Base-by-base conservation (phyloP, 1,140 invertebrate genomes). In the Ctenoplectra terminalis region DNA sequence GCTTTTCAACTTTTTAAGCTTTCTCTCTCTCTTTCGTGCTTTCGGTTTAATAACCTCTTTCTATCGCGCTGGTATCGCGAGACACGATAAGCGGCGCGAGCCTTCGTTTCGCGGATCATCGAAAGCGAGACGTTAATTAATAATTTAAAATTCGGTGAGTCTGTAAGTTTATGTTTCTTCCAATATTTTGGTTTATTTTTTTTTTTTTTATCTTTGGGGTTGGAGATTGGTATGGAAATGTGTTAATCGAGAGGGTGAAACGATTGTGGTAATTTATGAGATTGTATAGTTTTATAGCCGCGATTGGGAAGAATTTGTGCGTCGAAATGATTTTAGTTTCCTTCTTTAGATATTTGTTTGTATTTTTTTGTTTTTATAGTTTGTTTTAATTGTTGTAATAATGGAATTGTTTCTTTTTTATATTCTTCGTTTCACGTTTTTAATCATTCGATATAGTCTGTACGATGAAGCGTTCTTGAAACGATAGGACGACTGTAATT, bases 11-110 rank as follows among this genome's bases (percentile, higher is more conserved):
- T 11, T 40, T 63, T n/a, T n/a, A 9, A 60, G 46, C 17, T 20
- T 17, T n/a, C 23, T 20, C 61, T 37, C 8, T 63, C 11, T 63
- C 34, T 3, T 6, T 64, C 23, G 23, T 67, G 6, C 74, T 81
- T 26, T 66, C 50, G 61, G 79, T 84, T 83, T 63, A 79, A 75
- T 76, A 73, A 78, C 73, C 67, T 73, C 71, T 60, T 82, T 76
- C 82, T 29, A 40, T 63, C 58, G 64, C 54, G 20, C 52, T 61
- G 58, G 40, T 56, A 66, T 72, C 52, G 56, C 71, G 40, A 34
- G 29, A 2, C 54, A 7, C 17, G 71, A 73, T 40, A 74, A 63
- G 56, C 40, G 56, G 46, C 37, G 37, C 37, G 34, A 37, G 26
- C 0, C 52, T 8, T 7, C 29, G 17, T 69, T 43, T 37, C 23